Evolutionary conservation across 2,888 invertebrate species (phyloP), one percentile per base, ranked within the genome.

Genomic region (Chalcosyrphus nemorum): DNA sequence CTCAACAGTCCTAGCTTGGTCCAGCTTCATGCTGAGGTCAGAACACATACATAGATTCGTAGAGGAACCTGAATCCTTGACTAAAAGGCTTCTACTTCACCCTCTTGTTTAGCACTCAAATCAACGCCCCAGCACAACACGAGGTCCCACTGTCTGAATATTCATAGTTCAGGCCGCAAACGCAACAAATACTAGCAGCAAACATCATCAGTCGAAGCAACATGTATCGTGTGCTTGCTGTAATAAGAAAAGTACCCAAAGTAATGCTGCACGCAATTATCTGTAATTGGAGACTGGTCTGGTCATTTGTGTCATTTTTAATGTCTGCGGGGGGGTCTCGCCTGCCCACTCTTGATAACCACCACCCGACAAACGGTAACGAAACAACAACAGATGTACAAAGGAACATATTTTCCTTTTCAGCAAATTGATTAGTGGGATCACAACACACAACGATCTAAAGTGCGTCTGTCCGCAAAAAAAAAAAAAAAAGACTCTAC

Each of bases 241-340:
- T 13, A 47, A 9, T 24, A 19, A 9, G 7, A 68, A n/a, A 45
- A 56, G 21, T 38, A 35, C 21, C 57, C 47, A 47, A 59, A 57
- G 35, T 57, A 57, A 70, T 70, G 54, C 32, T 70, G 68, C 24
- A 70, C 54, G 45, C 61, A 70, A 77, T 77, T 77, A 71, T 63
- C 38, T 70, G 63, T 66, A 59, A 77, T 71, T 71, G 70, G 57
- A 38, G 57, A 61, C 63, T 63, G 71, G 45, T 21, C 47, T 13
- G 56, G 71, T 56, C 61, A 78, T 71, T 78, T 78, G 63, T 78
- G 59, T 35, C 21, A 17, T 32, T 47, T 47, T 7, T 29, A 47
- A 45, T 32, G 19, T 17, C 15, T 17, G 17, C 32, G 24, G 57
- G 32, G 15, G 15, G 38, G 35, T 47, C 56, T 56, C 41, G 54